Conservation (phyloP, 2,888 invertebrate species). For the Dasysyrphus tricinctus region DNA sequence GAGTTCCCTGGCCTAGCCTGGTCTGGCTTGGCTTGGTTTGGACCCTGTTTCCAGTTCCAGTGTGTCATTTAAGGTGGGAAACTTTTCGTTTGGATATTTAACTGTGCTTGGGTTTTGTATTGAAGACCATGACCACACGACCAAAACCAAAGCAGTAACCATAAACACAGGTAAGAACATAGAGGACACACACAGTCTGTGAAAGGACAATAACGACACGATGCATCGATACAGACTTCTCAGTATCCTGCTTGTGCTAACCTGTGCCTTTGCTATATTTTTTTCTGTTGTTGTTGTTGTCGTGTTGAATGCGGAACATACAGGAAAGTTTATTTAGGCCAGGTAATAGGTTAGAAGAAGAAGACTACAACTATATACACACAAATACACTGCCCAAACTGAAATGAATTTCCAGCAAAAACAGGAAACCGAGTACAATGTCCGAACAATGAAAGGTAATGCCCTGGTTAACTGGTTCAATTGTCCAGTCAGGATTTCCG, state of each 20-base stretch:
- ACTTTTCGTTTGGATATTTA: constrained; percentile 62
- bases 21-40: not conserved
- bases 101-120: constrained; percentile 27
- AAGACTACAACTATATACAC: not conserved
- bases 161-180: constrained; percentile 51
- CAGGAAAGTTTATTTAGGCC: constrained; percentile 60
- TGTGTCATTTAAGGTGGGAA: constrained; percentile 57
- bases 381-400: not conserved
- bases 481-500: constrained; percentile 69
- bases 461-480: constrained; percentile 75
- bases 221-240: constrained; percentile 42
- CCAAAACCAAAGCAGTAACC: constrained; percentile 56
- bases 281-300: constrained; percentile 15
- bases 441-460: constrained; percentile 69
- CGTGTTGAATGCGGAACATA: constrained; percentile 14
- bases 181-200: not conserved
- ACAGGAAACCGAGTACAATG: constrained; percentile 64
- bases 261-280: constrained; percentile 17
- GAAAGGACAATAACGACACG: not conserved
- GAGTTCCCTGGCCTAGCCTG: not conserved
- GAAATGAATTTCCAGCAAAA: constrained; percentile 49
- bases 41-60: constrained; percentile 12
- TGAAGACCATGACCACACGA: constrained; percentile 38
- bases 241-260: constrained; percentile 21
- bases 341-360: constrained; percentile 63